These are phyloP conservation scores for Martes martes DNA, from an alignment of 2,113 vertebrate genomes.

Conservation along the genomic window DNA sequence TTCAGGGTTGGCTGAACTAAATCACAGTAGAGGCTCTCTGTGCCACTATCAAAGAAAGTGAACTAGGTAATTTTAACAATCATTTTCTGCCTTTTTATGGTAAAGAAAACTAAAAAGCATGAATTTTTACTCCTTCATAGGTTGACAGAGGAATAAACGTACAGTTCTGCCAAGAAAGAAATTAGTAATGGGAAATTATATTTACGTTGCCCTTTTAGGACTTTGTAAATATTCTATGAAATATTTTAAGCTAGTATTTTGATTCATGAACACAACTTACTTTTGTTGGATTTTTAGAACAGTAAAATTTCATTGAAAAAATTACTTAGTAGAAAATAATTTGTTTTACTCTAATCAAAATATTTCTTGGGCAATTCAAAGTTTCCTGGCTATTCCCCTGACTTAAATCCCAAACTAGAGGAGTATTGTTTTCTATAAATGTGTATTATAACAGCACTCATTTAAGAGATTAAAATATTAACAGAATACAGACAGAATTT, in stretches of 20 bases:
- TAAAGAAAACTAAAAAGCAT: background rate
- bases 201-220: constrained; percentile 20
- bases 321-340: constrained; percentile 64
- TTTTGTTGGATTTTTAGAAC: constrained; percentile 52
- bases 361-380: constrained; percentile 45
- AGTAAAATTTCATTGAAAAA: constrained; percentile 65
- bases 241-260: constrained; percentile 64
- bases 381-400: constrained; percentile 43
- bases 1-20: background rate
- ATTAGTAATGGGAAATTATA: constrained; percentile 40
- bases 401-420: constrained; percentile 54
- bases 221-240: constrained; percentile 38
- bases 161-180: constrained; percentile 26
- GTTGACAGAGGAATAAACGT: background rate
- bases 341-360: constrained; percentile 61
- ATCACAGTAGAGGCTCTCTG: background rate
- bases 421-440: constrained; percentile 47
- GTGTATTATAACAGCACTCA: constrained; percentile 27
- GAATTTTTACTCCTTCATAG: background rate
- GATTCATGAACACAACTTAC: constrained; percentile 43
- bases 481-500: constrained; percentile 51
- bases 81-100: background rate
- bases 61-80: background rate
- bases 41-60: background rate
- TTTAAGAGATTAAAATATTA: constrained; percentile 49